Conservation (phyloP, 2,888 invertebrate species). For the Athrips mouffetella region DNA sequence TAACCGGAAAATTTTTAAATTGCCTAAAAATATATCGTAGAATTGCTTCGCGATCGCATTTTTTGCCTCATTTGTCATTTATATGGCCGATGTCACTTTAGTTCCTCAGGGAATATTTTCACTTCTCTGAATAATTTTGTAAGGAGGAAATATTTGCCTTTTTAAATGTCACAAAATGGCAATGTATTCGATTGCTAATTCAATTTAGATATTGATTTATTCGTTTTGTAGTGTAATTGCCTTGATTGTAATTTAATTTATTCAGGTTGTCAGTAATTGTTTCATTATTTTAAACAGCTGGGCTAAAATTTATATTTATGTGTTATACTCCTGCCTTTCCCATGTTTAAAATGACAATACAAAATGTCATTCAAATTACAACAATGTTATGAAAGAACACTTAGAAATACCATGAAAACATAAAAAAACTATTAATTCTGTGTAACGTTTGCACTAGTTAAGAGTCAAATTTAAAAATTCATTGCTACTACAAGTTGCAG, state of each 20-base stretch:
- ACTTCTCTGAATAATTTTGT: conserved; percentile 50
- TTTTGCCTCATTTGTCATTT: conserved; percentile 54
- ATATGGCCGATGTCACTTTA: conserved; percentile 54
- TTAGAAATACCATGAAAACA: not conserved
- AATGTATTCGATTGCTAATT: not conserved
- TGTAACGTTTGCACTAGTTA: not conserved
- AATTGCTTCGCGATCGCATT: conserved; percentile 44
- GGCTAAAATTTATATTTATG: too few relatives aligned
- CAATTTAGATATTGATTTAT: not conserved
- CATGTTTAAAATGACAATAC: too few relatives aligned
- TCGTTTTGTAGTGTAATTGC: not conserved
- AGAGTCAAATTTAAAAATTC: not conserved
- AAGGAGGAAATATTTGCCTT: conserved; percentile 25
- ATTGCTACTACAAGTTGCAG: not conserved
- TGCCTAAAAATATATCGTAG: conserved; percentile 7
- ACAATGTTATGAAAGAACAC: not conserved
- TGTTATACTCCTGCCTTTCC: too few relatives aligned
- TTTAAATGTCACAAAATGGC: conserved; percentile 18
- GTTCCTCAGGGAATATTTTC: conserved; percentile 42
- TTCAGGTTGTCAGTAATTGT: too few relatives aligned
- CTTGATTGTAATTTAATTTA: too few relatives aligned
- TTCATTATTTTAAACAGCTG: too few relatives aligned
- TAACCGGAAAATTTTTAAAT: not conserved
- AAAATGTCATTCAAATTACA: too few relatives aligned
- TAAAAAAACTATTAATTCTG: not conserved